Percentiles rank a stretch among this genome's conserved stretches.
Conservation (phyloP, 1,140 invertebrate genomes). For the Caenorhabditis latens region DNA sequence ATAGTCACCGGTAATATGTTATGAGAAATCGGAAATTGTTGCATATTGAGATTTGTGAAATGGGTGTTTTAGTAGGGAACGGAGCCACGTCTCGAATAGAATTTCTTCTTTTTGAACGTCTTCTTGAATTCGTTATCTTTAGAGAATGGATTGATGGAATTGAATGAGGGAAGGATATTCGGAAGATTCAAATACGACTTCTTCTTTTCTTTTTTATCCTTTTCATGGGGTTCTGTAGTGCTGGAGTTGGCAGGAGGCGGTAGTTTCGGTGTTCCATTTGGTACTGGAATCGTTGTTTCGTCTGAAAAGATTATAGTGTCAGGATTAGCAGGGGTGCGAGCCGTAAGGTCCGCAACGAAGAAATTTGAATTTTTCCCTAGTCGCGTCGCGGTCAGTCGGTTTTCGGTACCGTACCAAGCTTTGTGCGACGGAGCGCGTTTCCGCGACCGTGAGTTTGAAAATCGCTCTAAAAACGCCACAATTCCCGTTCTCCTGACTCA, state of each 20-base stretch:
- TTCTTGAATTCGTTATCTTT: slow-evolving; percentile 43
- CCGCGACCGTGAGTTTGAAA: too few species aligned
- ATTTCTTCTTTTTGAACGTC: slow-evolving; percentile 33
- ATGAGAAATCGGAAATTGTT: slow-evolving; percentile 32
- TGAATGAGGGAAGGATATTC: slow-evolving; percentile 9
- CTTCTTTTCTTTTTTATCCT: slow-evolving; percentile 25
- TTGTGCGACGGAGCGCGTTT: too few species aligned
- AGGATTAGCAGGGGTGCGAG: too few species aligned
- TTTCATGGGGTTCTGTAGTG: slow-evolving; percentile 10
- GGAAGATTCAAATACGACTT: slow-evolving; percentile 35
- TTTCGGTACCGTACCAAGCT: too few species aligned
- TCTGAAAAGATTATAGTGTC: slow-evolving; percentile 5
- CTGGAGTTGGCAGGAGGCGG: neutral
- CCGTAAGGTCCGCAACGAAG: too few species aligned
- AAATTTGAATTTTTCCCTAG: too few species aligned
- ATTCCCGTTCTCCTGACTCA: too few species aligned
- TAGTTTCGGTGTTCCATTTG: slow-evolving; percentile 24
- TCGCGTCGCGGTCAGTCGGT: too few species aligned
- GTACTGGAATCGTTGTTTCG: neutral
- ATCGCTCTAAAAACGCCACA: too few species aligned
- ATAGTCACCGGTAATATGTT: slow-evolving; percentile 38
- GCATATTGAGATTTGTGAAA: slow-evolving; percentile 8
- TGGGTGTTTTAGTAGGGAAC: slow-evolving; percentile 1
- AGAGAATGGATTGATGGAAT: slow-evolving; percentile 32
- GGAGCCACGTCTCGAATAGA: slow-evolving; percentile 14